Evolutionary conservation across 2,113 vertebrate genomes (phyloP).

Genomic region (Otocyon megalotis): DNA sequence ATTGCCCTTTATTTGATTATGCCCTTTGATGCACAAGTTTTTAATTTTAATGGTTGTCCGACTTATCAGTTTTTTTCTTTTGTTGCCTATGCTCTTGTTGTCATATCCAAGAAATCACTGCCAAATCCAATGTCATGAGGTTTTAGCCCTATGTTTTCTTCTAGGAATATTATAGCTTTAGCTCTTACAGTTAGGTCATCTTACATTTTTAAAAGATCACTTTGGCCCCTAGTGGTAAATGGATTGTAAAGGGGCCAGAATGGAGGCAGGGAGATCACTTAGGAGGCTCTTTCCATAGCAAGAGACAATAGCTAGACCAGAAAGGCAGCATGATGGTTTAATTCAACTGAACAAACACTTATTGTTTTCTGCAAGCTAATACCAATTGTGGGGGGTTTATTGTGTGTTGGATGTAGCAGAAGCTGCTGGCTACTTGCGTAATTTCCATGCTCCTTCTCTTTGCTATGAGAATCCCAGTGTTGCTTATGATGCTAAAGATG

Average conservation of each 20-base stretch:
- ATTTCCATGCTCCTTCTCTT: background rate
- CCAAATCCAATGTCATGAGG: background rate
- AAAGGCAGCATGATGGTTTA: background rate
- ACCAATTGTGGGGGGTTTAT: background rate
- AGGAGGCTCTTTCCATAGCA: background rate
- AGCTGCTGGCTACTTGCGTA: background rate
- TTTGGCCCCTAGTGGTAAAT: background rate
- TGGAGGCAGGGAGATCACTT: background rate
- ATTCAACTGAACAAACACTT: background rate
- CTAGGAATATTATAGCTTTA: background rate
- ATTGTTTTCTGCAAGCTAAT: background rate
- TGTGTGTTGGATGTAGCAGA: background rate
- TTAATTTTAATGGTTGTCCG: background rate
- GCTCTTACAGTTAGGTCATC: background rate
- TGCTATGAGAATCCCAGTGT: background rate
- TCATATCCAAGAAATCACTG: conserved; percentile 18
- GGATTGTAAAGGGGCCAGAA: background rate
- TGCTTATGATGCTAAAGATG: background rate
- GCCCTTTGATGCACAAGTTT: background rate
- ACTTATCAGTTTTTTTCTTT: background rate
- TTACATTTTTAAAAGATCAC: background rate
- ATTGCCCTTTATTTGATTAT: background rate
- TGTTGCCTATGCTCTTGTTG: background rate
- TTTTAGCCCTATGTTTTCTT: background rate
- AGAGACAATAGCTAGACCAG: background rate